phyloP scores from a whole-genome alignment of 2,888 invertebrate species.

The Drosophila fungiperda region DNA sequence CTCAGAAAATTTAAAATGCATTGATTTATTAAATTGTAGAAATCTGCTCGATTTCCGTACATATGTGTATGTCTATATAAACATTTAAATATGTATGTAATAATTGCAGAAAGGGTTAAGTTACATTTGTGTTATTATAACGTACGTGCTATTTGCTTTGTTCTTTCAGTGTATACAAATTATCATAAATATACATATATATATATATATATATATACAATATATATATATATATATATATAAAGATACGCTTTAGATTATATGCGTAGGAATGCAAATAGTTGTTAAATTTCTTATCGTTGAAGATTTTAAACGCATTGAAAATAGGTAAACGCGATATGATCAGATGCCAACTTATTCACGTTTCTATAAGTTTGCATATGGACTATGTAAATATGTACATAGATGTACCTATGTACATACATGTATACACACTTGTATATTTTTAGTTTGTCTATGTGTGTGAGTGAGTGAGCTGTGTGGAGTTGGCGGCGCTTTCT shows the following conservation, averaged over 20 bases:
- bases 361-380: not conserved
- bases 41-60: not conserved
- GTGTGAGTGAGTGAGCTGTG: not conserved
- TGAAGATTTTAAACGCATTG: not conserved
- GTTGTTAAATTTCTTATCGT: not conserved
- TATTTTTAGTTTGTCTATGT: not conserved
- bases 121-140: too few relatives aligned
- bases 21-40: too few relatives aligned
- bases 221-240: not conserved
- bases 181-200: not conserved
- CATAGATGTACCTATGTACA: not conserved
- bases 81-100: not conserved
- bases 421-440: not conserved
- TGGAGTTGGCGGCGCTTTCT: slow-evolving; percentile 61
- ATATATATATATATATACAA: not conserved
- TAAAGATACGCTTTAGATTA: not conserved
- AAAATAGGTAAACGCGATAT: slow-evolving; percentile 9
- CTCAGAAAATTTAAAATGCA: too few relatives aligned
- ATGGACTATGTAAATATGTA: not conserved
- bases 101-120: not conserved
- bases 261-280: not conserved
- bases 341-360: not conserved
- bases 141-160: too few relatives aligned
- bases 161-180: slow-evolving; percentile 6
- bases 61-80: not conserved